These are phyloP conservation scores for Cyrtorhinus lividipennis DNA, from an alignment of 1,140 invertebrate genomes.

Conservation along the genomic window DNA sequence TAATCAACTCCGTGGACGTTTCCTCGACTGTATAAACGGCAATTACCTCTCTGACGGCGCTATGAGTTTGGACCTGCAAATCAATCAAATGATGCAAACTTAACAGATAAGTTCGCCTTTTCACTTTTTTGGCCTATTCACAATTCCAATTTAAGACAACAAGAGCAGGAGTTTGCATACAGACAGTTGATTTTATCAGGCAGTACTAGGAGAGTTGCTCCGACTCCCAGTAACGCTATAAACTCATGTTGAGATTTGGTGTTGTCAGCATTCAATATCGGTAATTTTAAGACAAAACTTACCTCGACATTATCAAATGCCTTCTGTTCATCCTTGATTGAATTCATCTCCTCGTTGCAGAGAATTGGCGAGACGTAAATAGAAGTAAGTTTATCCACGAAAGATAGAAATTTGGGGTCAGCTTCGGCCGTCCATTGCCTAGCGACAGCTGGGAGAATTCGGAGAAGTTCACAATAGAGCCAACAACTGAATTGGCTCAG, in stretches of 20 bases:
- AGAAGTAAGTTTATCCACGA: constrained; percentile 61
- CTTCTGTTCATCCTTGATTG: constrained; percentile 36
- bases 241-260: too few relatives aligned
- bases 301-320: constrained; percentile 57
- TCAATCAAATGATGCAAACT: too few relatives aligned
- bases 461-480: constrained; percentile 46
- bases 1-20: constrained; percentile 59
- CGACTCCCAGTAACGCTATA: too few relatives aligned
- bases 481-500: constrained; percentile 49
- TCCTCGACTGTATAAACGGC: constrained; percentile 71
- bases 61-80: constrained; percentile 51
- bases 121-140: too few relatives aligned
- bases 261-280: too few relatives aligned
- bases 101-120: too few relatives aligned
- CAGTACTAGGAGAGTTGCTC: too few relatives aligned
- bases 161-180: too few relatives aligned
- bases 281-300: too few relatives aligned
- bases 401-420: constrained; percentile 46
- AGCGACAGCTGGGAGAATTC: constrained; percentile 57
- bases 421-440: constrained; percentile 65
- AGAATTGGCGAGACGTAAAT: constrained; percentile 56
- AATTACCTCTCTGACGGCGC: constrained; percentile 54
- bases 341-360: constrained; percentile 50
- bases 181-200: too few relatives aligned
- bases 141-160: too few relatives aligned